Conservation (phyloP, 2,113 vertebrate species). For the Willisornis vidua region DNA sequence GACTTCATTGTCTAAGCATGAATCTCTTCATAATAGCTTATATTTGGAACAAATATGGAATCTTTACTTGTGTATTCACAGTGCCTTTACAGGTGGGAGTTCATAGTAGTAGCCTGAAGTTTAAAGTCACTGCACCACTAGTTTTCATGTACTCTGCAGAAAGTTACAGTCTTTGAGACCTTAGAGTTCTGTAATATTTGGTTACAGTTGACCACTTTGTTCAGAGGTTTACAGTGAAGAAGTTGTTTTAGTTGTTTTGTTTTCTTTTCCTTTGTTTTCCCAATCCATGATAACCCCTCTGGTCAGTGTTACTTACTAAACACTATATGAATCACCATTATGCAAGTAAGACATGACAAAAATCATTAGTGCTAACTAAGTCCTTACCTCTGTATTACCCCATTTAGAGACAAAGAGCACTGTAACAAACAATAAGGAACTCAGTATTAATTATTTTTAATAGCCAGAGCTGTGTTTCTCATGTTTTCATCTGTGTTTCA, state of each 20-base stretch:
- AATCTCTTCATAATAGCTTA: not conserved
- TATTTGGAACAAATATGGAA: not conserved
- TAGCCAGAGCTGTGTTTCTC: not conserved
- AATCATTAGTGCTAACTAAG: not conserved
- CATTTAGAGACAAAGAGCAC: not conserved
- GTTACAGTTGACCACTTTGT: not conserved
- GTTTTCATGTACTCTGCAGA: not conserved
- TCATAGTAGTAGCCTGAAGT: not conserved
- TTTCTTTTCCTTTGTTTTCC: not conserved
- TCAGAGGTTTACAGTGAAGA: not conserved
- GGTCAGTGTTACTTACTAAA: not conserved
- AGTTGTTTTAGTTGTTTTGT: not conserved
- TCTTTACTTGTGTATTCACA: not conserved
- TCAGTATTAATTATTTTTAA: not conserved
- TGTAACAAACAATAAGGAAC: not conserved
- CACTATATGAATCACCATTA: not conserved
- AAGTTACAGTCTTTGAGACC: not conserved
- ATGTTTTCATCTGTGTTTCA: not conserved
- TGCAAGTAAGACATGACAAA: not conserved
- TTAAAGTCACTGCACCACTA: not conserved
- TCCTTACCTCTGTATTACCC: not conserved
- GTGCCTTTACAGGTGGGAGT: not conserved
- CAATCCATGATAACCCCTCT: not conserved
- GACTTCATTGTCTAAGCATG: accelerated
- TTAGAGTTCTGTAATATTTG: not conserved